Conservation (phyloP, 2,888 invertebrate species). For the Sericinus montela region DNA sequence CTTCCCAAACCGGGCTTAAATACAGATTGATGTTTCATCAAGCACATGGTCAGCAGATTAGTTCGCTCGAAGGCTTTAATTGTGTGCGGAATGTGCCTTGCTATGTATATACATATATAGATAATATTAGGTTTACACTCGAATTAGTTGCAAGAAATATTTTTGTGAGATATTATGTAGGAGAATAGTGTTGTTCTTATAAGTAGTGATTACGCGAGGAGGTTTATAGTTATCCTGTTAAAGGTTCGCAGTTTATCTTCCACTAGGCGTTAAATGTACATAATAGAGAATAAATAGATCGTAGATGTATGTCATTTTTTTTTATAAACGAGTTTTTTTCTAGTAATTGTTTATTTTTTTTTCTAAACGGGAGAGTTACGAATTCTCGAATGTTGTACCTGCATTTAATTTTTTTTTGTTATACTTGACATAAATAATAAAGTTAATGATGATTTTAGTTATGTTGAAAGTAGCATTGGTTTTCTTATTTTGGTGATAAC, state of each 20-base stretch:
- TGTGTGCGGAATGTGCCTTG: constrained; percentile 80
- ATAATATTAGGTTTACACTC: constrained; percentile 74
- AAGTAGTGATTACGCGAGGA: constrained; percentile 61
- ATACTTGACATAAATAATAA: constrained; percentile 76
- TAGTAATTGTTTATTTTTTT: constrained; percentile 72
- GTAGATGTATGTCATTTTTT: constrained; percentile 64
- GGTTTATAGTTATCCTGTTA: constrained; percentile 70
- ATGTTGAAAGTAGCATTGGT: constrained; percentile 60
- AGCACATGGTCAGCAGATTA: constrained; percentile 65
- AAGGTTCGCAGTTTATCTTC: constrained; percentile 79
- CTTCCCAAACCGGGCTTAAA: constrained; percentile 45
- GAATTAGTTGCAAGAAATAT: constrained; percentile 78
- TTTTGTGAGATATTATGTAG: constrained; percentile 73
- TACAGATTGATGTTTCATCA: constrained; percentile 69
- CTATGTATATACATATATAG: constrained; percentile 65
- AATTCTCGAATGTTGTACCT: constrained; percentile 80
- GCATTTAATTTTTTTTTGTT: constrained; percentile 76
- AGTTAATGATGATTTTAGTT: constrained; percentile 64
- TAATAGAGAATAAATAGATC: constrained; percentile 63
- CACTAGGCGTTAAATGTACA: constrained; percentile 73
- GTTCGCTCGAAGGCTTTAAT: constrained; percentile 68
- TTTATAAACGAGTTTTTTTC: constrained; percentile 62
- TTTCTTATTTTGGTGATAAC: constrained; percentile 53
- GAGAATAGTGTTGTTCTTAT: constrained; percentile 62
- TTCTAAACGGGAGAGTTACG: constrained; percentile 70